Conservation (phyloP, 2,113 vertebrate genomes). For the Stigmatopora nigra region DNA sequence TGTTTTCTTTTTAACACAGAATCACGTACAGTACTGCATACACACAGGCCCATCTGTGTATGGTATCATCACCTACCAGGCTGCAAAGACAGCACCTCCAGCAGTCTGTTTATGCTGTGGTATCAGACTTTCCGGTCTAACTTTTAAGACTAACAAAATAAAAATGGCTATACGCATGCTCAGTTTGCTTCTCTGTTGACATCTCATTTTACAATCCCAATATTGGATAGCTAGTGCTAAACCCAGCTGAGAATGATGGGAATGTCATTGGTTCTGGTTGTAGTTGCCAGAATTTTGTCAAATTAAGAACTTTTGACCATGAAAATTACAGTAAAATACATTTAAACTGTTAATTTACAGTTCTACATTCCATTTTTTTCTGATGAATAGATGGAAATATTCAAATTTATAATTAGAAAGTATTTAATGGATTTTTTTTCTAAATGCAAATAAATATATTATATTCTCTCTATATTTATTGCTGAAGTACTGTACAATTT, state of each 20-base stretch:
- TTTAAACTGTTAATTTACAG: too few species aligned
- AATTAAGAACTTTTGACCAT: too few species aligned
- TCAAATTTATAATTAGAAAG: too few species aligned
- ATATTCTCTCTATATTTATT: too few species aligned
- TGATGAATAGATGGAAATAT: too few species aligned
- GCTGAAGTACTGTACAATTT: too few species aligned
- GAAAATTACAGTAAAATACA: too few species aligned
- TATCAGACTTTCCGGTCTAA: background rate
- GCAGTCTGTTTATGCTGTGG: background rate
- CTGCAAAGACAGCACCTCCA: background rate
- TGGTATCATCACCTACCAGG: background rate
- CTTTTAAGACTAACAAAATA: background rate
- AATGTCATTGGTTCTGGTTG: background rate
- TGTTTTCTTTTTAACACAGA: background rate
- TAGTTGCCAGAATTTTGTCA: too few species aligned
- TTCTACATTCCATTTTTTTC: too few species aligned
- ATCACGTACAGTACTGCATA: background rate
- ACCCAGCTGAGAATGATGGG: background rate
- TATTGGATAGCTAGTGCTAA: background rate
- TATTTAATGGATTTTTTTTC: too few species aligned
- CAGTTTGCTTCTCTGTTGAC: background rate
- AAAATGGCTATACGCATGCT: background rate
- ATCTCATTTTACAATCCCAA: slow-evolving; percentile 1
- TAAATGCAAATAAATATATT: too few species aligned
- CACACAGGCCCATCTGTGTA: background rate